These are phyloP conservation scores for Meleagris gallopavo DNA, from an alignment of 2,113 vertebrate species.

Conservation along the genomic window DNA sequence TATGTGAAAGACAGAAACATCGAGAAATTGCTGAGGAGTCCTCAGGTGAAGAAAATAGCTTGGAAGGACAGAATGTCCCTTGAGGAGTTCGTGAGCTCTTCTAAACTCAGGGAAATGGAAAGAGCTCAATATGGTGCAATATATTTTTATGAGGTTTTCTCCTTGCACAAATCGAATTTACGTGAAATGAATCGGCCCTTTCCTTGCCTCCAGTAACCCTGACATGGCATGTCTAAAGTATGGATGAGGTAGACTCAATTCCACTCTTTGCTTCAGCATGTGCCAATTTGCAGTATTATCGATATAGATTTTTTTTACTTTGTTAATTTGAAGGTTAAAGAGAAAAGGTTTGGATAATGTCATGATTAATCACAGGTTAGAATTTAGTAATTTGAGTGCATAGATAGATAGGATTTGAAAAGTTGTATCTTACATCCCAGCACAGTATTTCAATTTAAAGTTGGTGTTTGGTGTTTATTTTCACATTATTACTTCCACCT, in stretches of 20 bases:
- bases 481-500: slow-evolving; percentile 34
- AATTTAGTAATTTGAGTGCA: slow-evolving; percentile 12
- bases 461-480: neutral
- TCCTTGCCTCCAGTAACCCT: neutral
- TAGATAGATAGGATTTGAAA: slow-evolving; percentile 22
- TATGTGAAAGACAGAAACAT: neutral
- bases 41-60: neutral
- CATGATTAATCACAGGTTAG: slow-evolving; percentile 40
- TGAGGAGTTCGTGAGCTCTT: neutral
- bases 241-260: neutral
- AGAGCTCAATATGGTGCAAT: neutral
- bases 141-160: neutral
- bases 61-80: neutral
- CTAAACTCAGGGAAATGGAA: neutral
- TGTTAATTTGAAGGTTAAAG: slow-evolving; percentile 38
- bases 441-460: neutral
- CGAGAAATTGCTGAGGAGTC: neutral
- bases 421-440: slow-evolving; percentile 12
- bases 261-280: neutral
- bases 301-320: slow-evolving; percentile 37
- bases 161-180: neutral
- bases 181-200: neutral
- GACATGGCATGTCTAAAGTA: neutral
- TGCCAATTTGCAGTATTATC: neutral
- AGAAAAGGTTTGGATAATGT: neutral